Conservation (phyloP, 2,113 vertebrate species). For the Symphodus melops region DNA sequence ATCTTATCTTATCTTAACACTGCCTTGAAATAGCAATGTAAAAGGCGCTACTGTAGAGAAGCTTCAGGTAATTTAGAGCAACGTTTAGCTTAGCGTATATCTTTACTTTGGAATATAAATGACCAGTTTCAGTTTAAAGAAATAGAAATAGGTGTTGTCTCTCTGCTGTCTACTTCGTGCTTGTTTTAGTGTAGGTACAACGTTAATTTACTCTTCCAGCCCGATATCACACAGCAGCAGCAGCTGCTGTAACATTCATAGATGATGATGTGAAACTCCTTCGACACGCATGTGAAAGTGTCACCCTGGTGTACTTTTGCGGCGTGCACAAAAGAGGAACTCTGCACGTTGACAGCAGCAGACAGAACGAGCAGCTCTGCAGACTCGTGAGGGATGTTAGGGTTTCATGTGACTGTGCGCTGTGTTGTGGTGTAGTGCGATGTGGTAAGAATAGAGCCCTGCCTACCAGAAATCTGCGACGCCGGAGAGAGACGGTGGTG, state of each 20-base stretch:
- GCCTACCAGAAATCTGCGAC: conserved; percentile 62
- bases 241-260: conserved; percentile 1
- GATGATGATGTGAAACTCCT: conserved; percentile 59
- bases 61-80: background rate
- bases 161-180: too few relatives aligned
- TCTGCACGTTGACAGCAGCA: conserved; percentile 2
- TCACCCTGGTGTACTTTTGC: background rate
- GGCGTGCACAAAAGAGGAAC: background rate
- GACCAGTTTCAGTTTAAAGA: background rate
- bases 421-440: conserved; percentile 67
- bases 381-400: conserved; percentile 21
- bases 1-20: too few relatives aligned
- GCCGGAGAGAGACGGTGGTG: conserved; percentile 72
- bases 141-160: background rate
- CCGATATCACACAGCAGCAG: conserved; percentile 14
- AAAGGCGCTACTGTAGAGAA: too few relatives aligned
- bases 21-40: too few relatives aligned
- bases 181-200: too few relatives aligned
- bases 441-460: conserved; percentile 62
- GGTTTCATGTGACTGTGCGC: conserved; percentile 57
- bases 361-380: conserved; percentile 28
- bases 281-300: conserved; percentile 25
- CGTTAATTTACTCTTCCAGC: conserved; percentile 3
- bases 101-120: background rate
- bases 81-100: too few relatives aligned